Conservation (phyloP, 2,113 vertebrate species). For the Pithys albifrons region DNA sequence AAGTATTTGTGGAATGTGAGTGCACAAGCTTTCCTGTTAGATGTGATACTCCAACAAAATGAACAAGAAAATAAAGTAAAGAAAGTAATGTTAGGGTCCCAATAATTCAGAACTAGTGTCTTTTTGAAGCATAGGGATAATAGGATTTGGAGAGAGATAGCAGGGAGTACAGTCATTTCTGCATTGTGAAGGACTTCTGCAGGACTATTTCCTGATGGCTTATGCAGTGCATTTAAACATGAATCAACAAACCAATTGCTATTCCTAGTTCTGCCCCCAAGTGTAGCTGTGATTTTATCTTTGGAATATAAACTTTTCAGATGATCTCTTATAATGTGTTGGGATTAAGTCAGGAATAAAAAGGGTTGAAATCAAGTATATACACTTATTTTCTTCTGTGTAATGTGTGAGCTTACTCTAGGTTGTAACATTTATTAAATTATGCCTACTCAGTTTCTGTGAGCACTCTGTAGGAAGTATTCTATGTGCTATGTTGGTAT, state of each 20-base stretch:
- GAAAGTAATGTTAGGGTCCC: neutral
- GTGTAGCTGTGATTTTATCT: neutral
- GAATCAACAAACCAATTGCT: neutral
- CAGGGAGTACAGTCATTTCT: neutral
- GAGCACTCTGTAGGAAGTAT: neutral
- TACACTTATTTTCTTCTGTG: neutral
- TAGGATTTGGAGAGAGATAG: neutral
- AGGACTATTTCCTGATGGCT: neutral
- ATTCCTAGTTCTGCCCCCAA: neutral
- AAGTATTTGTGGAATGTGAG: neutral
- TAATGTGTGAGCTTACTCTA: neutral
- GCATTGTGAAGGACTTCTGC: neutral
- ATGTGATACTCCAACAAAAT: neutral
- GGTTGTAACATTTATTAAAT: neutral
- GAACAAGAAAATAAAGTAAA: neutral
- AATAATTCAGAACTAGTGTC: neutral
- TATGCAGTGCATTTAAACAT: neutral
- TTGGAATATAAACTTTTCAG: neutral
- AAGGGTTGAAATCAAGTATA: neutral
- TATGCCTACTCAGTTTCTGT: neutral
- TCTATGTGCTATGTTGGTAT: neutral
- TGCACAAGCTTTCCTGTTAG: neutral
- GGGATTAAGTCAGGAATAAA: neutral
- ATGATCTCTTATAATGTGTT: neutral
- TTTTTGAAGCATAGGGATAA: neutral